phyloP scores from a whole-genome alignment of 1,140 invertebrate genomes.

The Cecropterus lyciades region DNA sequence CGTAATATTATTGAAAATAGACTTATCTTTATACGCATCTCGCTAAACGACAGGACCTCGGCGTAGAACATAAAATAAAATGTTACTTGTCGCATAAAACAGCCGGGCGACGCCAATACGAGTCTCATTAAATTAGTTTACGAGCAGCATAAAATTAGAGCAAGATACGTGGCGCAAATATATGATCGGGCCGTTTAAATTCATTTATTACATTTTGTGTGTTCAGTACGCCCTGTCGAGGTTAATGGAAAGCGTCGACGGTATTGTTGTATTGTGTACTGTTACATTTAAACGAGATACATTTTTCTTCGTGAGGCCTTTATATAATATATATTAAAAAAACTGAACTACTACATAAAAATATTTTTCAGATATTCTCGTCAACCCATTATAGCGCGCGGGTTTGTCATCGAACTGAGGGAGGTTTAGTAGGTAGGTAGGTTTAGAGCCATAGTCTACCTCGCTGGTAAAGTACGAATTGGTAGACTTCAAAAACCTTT shows the following conservation, averaged over 20 bases:
- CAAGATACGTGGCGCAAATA: conserved; percentile 11
- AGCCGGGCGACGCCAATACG: conserved; percentile 37
- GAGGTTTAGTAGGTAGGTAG: too few relatives aligned
- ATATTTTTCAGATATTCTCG: too few relatives aligned
- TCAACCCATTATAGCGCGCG: too few relatives aligned
- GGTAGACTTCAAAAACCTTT: too few relatives aligned
- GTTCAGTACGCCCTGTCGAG: conserved; percentile 12
- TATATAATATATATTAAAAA: too few relatives aligned
- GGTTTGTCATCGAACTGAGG: too few relatives aligned
- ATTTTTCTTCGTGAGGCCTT: not conserved
- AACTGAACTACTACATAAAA: too few relatives aligned
- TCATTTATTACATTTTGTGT: conserved; percentile 16
- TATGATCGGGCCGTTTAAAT: conserved; percentile 16
- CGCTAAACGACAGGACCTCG: not conserved
- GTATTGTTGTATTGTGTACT: too few relatives aligned
- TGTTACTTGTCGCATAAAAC: conserved; percentile 39
- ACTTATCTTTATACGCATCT: not conserved
- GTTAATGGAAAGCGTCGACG: conserved; percentile 1
- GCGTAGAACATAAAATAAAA: conserved; percentile 30
- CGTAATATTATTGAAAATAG: not conserved
- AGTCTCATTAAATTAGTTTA: conserved; percentile 45
- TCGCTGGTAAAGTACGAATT: too few relatives aligned
- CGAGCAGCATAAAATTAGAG: conserved; percentile 16
- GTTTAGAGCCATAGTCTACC: too few relatives aligned
- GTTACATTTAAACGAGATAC: not conserved